A percentile compares a stretch with the other conserved stretches of the same genome.
These are phyloP conservation scores for Dasypogon diadema DNA, from an alignment of 2,888 invertebrate genomes.

Conservation along the genomic window DNA sequence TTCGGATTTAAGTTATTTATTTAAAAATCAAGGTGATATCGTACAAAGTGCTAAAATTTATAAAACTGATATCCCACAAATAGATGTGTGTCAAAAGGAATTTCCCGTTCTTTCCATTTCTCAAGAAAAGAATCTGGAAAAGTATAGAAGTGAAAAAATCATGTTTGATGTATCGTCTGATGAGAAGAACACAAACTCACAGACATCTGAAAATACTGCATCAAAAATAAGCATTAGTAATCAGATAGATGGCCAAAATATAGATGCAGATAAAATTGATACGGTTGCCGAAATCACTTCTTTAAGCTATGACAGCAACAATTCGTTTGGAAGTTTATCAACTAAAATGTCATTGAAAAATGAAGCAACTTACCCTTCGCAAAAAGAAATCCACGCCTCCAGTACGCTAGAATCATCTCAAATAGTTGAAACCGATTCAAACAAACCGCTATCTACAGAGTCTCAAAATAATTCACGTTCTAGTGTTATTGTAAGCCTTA, in stretches of 20 bases:
- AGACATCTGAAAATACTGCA: neutral
- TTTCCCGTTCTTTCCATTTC: no score
- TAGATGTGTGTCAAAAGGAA: no score
- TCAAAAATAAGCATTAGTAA: neutral
- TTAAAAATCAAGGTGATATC: no score
- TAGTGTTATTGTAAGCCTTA: neutral
- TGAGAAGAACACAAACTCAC: neutral
- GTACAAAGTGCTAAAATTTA: no score
- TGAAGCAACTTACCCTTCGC: neutral
- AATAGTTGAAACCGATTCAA: neutral
- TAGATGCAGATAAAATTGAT: constrained; percentile 27
- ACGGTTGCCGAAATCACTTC: constrained; percentile 30
- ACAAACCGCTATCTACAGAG: neutral
- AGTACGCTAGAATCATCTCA: neutral
- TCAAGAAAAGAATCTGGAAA: no score
- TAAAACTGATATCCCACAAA: neutral
- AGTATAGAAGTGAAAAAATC: no score
- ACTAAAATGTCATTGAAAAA: neutral
- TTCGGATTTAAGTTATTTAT: no score
- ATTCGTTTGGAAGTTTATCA: constrained; percentile 10
- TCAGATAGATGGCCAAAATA: constrained; percentile 13
- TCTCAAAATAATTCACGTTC: neutral
- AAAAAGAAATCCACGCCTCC: neutral
- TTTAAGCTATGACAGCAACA: constrained; percentile 16
- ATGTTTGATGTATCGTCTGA: neutral